These are phyloP conservation scores for Strix aluco DNA, from an alignment of 2,113 vertebrate genomes.

Conservation along the genomic window DNA sequence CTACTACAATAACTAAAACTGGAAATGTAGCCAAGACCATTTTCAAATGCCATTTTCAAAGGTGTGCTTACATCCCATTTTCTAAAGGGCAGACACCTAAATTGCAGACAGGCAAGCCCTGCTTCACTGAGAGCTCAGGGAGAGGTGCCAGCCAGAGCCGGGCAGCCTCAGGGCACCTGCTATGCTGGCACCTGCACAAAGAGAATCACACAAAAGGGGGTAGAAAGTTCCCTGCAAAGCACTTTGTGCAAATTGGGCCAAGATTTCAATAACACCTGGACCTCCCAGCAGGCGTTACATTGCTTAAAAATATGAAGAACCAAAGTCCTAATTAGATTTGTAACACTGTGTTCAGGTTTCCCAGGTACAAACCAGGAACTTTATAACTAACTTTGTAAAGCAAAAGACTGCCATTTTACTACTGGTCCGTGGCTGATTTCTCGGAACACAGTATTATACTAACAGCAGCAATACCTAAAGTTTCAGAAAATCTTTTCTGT, in stretches of 20 bases:
- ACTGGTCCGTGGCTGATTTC: not conserved
- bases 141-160: not conserved
- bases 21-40: not conserved
- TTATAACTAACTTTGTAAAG: not conserved
- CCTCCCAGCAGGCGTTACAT: not conserved
- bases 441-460: not conserved
- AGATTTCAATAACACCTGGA: not conserved
- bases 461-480: not conserved
- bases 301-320: not conserved
- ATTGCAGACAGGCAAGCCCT: not conserved
- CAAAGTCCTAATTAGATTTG: not conserved
- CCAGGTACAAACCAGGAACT: not conserved
- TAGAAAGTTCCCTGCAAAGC: not conserved
- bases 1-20: not conserved
- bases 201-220: not conserved
- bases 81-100: not conserved
- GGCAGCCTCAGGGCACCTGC: rapidly evolving
- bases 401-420: not conserved
- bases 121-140: not conserved
- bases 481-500: not conserved
- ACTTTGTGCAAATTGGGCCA: not conserved
- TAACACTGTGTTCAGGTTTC: not conserved
- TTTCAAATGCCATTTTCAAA: not conserved
- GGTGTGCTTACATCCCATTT: not conserved
- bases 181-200: not conserved